Percentiles rank a stretch among this genome's conserved stretches.
Conservation (phyloP, 37 sponge, comb jelly and placozoan genomes). For the Crambe crambe region DNA sequence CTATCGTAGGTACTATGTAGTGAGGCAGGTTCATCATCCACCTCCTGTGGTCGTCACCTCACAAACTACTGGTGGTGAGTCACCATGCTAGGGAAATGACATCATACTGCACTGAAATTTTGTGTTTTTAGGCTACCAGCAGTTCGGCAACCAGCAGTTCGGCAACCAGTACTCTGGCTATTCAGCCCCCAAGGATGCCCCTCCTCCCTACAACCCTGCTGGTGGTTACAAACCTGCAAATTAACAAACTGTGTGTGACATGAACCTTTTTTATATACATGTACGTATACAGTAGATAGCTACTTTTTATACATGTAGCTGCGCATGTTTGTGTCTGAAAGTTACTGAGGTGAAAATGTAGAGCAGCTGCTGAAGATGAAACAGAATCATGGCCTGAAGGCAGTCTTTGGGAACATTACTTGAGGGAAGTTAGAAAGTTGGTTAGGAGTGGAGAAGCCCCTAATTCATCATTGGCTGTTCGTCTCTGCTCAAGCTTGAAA, state of each 20-base stretch:
- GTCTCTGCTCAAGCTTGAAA: neutral
- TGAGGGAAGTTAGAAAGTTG: neutral
- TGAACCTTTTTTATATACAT: no score
- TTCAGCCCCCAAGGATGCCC: slow-evolving; percentile 2
- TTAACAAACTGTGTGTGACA: no score
- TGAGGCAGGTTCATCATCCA: neutral
- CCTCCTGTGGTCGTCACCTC: slow-evolving; percentile 1
- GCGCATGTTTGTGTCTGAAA: neutral
- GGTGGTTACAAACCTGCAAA: neutral
- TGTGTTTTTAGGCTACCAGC: neutral
- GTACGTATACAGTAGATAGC: no score
- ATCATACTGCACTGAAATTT: neutral
- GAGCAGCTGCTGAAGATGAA: neutral
- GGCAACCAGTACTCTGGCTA: neutral
- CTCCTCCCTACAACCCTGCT: slow-evolving; percentile 27
- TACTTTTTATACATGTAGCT: no score
- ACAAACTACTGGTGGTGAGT: neutral
- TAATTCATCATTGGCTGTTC: neutral
- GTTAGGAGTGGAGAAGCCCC: neutral
- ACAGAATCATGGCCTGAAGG: no score
- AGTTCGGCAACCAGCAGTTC: neutral
- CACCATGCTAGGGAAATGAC: neutral
- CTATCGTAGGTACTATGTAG: slow-evolving; percentile 18
- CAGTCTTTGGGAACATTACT: no score
- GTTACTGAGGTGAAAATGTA: neutral